phyloP scores from a whole-genome alignment of 2,113 vertebrate species.

The Etheostoma cragini region DNA sequence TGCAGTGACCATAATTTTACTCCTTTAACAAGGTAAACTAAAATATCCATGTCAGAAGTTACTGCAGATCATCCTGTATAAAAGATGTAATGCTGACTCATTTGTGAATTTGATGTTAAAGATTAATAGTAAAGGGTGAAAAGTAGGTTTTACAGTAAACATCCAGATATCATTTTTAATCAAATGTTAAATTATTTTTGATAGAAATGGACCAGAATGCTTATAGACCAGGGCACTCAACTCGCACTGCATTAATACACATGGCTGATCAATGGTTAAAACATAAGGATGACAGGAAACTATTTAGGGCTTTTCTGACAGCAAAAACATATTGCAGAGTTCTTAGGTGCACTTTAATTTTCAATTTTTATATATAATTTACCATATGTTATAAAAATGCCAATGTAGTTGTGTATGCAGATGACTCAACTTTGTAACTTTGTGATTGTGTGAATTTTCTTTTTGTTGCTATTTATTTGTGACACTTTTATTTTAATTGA shows the following conservation, averaged over 20 bases:
- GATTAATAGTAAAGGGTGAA: background rate
- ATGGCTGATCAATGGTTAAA: no score
- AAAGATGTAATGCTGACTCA: background rate
- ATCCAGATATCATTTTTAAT: no score
- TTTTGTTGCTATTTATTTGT: background rate
- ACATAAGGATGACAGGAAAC: background rate
- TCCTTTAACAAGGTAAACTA: background rate
- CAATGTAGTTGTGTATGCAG: background rate
- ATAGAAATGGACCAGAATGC: no score
- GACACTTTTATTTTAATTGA: background rate
- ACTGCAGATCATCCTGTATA: background rate
- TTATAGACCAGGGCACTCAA: no score
- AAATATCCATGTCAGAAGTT: background rate
- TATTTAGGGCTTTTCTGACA: background rate
- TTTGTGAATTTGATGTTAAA: background rate
- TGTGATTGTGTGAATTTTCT: background rate
- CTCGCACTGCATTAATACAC: no score
- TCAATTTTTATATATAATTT: background rate
- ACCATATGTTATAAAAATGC: background rate
- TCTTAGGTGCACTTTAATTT: background rate
- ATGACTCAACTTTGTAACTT: slow-evolving; percentile 1
- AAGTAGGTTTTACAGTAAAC: background rate
- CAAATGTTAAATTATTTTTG: no score
- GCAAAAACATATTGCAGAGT: background rate
- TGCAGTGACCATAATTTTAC: background rate